phyloP scores from a whole-genome alignment of 2,113 vertebrate species.

The Naja naja region DNA sequence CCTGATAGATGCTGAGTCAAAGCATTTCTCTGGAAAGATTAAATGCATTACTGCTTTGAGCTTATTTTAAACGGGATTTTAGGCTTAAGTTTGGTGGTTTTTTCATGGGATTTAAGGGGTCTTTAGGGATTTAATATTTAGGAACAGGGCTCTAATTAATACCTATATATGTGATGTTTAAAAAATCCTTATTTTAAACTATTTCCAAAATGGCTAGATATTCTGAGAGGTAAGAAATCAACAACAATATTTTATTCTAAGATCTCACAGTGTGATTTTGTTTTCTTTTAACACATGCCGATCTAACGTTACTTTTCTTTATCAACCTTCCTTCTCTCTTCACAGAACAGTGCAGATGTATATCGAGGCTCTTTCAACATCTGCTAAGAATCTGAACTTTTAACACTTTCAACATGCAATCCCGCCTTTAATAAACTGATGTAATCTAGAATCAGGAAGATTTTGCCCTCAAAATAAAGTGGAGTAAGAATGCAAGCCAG shows the following conservation, averaged over 20 bases:
- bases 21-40: neutral
- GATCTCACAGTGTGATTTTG: neutral
- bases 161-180: no score
- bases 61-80: neutral
- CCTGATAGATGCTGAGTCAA: neutral
- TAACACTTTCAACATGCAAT: neutral
- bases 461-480: neutral
- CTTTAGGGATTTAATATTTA: neutral
- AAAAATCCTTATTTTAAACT: neutral
- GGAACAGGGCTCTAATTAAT: neutral
- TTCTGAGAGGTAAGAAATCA: neutral
- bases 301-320: neutral
- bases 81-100: neutral
- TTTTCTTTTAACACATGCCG: no score
- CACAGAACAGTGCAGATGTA: neutral
- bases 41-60: neutral
- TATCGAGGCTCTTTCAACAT: neutral
- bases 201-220: neutral
- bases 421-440: neutral
- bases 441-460: neutral
- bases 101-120: neutral
- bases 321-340: no score
- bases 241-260: neutral
- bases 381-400: neutral
- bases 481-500: neutral